Percentiles rank a stretch among this genome's conserved stretches.
Evolutionary conservation across 2,113 vertebrate genomes (phyloP).

Genomic region (Cnemophilus loriae): DNA sequence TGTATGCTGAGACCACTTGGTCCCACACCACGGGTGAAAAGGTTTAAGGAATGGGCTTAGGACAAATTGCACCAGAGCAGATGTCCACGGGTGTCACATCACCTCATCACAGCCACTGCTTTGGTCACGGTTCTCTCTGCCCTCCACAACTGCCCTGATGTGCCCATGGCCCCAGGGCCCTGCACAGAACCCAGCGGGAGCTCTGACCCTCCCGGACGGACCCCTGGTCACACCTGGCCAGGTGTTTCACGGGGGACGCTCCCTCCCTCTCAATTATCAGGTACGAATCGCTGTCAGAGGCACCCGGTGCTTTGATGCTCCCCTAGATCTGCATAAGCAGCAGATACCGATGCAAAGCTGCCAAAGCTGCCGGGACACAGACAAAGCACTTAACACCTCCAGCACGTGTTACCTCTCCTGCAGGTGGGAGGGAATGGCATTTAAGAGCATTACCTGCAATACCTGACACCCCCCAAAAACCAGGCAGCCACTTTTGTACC

Average conservation of each 20-base stretch:
- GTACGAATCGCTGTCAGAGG: background rate
- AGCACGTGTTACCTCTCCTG: background rate
- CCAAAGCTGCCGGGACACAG: background rate
- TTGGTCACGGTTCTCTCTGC: fast-evolving
- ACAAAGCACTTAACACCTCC: slow-evolving; percentile 1
- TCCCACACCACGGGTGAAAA: fast-evolving
- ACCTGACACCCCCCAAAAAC: background rate
- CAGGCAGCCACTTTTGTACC: fast-evolving
- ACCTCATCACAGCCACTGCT: background rate
- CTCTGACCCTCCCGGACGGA: background rate
- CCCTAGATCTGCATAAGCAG: slow-evolving; percentile 22
- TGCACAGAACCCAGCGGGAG: background rate
- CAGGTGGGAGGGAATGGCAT: background rate
- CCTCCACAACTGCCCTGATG: background rate
- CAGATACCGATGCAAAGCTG: slow-evolving; percentile 35
- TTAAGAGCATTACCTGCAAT: background rate
- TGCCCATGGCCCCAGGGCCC: background rate
- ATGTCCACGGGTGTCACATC: background rate
- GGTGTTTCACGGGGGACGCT: background rate
- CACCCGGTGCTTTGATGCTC: slow-evolving; percentile 44
- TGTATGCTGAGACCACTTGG: background rate
- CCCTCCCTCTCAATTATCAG: background rate
- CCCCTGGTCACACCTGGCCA: background rate
- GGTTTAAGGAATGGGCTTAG: background rate
- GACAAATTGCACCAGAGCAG: background rate